Evolutionary conservation across 2,888 invertebrate genomes (phyloP), one percentile per base, ranked within the genome.

Genomic region (Pristionchus japonicus): DNA sequence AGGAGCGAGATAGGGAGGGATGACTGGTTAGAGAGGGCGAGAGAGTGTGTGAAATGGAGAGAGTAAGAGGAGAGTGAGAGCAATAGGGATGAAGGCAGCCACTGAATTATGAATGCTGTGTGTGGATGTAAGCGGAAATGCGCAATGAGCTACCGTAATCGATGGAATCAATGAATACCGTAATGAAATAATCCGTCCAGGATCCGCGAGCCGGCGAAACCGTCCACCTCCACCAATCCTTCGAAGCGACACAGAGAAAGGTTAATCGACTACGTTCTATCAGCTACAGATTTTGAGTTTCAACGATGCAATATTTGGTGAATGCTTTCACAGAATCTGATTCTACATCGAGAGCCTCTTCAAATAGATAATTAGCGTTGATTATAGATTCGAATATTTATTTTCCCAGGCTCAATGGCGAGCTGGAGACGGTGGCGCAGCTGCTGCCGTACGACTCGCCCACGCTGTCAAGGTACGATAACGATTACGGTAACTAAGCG

Each of bases 211-310:
- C 91, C 92, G 52, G 89, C 92, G n/a, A 93, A 93, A 83, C 90
- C 91, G 43, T 88, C 89, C 17, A 91, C 92, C 17, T 89, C 93
- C 40, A 92, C 93, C 23, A 99, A 99, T 96, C 99, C 99, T 3
- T 98, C 98, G 95, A 99, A 99, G 95, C 96, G 99, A 88, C 99
- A 99, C 95, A 96, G 98, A 61, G 98, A 99, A 95, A 96, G 43
- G 57, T 57, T 52, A 13, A 17, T 49, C 49, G 11, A 49, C 49
- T n/a, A n/a, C n/a, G n/a, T n/a, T n/a, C n/a, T n/a, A n/a, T n/a
- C n/a, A n/a, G n/a, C n/a, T n/a, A n/a, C n/a, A n/a, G n/a, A n/a
- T n/a, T n/a, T n/a, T n/a, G n/a, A n/a, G 43, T 43, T 43, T 43
- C 43, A 23, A 52, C 27, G 6, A 40, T 7, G 49, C 13, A 82